These are phyloP conservation scores for Enteromius afrohamiltoni DNA, from an alignment of 2,797 vertebrate species.

Conservation along the genomic window DNA sequence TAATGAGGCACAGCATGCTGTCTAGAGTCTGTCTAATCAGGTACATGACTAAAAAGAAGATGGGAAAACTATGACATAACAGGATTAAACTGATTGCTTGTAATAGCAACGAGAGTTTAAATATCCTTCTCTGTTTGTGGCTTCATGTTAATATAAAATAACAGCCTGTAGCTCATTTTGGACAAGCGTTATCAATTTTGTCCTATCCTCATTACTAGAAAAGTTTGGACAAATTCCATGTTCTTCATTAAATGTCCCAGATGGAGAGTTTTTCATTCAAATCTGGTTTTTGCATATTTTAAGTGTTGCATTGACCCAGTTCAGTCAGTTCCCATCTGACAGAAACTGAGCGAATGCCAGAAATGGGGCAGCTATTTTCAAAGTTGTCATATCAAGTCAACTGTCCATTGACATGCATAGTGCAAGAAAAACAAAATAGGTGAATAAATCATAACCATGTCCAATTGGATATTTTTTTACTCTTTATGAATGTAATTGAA, in stretches of 20 bases:
- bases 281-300: conserved; percentile 58
- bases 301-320: conserved; percentile 59
- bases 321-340: conserved; percentile 65
- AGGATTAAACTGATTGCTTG: conserved; percentile 58
- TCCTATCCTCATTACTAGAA: conserved; percentile 7
- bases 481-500: neutral
- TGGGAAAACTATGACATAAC: conserved; percentile 66
- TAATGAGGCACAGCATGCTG: conserved; percentile 23
- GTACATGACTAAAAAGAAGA: conserved; percentile 12
- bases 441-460: neutral
- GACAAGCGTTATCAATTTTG: neutral
- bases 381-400: conserved; percentile 41
- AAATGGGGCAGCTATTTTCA: conserved; percentile 74
- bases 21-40: conserved; percentile 44
- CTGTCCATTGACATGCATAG: neutral
- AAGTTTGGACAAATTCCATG: conserved; percentile 24
- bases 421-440: neutral
- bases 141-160: neutral
- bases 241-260: conserved; percentile 35
- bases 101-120: neutral
- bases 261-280: conserved; percentile 45
- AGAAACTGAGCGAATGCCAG: conserved; percentile 49
- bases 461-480: neutral
- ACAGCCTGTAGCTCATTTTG: neutral
- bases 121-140: neutral